Evolutionary conservation across 2,888 invertebrate genomes (phyloP), one percentile per base, ranked within the genome.

Genomic region (Halictus ligatus): DNA sequence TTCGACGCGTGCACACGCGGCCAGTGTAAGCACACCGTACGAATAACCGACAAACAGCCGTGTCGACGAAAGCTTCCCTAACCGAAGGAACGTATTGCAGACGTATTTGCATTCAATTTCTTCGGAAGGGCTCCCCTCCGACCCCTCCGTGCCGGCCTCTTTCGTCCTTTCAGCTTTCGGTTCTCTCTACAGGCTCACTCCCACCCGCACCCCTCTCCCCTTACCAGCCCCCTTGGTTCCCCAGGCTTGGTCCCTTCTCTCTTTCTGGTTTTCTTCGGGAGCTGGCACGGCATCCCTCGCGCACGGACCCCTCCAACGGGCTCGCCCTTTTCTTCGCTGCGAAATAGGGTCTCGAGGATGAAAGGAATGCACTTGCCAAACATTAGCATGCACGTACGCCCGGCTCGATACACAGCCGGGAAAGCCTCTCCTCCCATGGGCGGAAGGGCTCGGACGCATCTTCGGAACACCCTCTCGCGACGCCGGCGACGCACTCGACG

Each of bases 21-120:
- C 73, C 75, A 82, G 75, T 76, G 81, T 46, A 76, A 82, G 79
- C 82, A 86, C 76, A 50, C 72, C 77, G 77, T 85, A 77, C 76
- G 79, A 86, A 82, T 87, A 86, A 86, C 86, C 82, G 86, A 82
- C 86, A 80, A 87, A 87, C 86, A 85, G 81, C 76, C 58, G 48
- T 81, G 81, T 85, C 80, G 86, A 85, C 75, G 84, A 83, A 84
- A 84, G 84, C 76, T 80, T 78, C 87, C 73, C 60, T 75, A 76
- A 82, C 79, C 78, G 84, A 81, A 75, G 84, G 71, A 86, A 86
- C 88, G 89, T 88, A 88, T 90, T 89, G 85, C 90, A 84, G 80
- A 80, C 89, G 90, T 93, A 94, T 93, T 94, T 94, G 93, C 94
- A 93, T 94, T 94, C 92, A 93, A 94, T 94, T 94, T 93, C 92